Evolutionary conservation across 1,140 invertebrate species (phyloP), one percentile per base, ranked within the genome.

Genomic region (Pseudomyrmex pallidus): DNA sequence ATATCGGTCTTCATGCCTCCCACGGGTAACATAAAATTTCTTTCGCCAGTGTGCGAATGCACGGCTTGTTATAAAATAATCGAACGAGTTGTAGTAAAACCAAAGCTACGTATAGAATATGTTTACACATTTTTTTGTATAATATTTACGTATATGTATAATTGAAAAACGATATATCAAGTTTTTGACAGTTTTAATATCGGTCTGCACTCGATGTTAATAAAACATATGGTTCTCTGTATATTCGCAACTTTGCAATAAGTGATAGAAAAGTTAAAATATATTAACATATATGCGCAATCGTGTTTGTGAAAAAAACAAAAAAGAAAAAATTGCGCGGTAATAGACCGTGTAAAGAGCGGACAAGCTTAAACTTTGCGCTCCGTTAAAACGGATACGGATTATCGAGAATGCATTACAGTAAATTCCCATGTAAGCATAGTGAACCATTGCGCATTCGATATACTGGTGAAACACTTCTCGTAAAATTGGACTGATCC

Each of bases 351-450:
- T 35, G 35, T 7, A 35, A 35, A 35, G 35, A 35, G 35, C 35
- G 5, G 35, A 35, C 35, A 35, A 64, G 88, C 82, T 83, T 85
- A 87, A 87, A 83, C 83, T 87, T 88, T 86, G 85, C 89, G 89
- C 74, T 87, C 86, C 83, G 84, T 90, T 89, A 90, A 89, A 89
- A 83, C 88, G 83, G 61, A 35, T 74, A 82, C 85, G 88, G 89
- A 82, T 90, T 90, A 90, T 89, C 88, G 88, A 87, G 84, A 90
- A 90, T 87, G 76, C 89, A 90, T 90, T 90, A 85, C 89, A 84
- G 84, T 90, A 90, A 87, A 90, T 90, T 89, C 62, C 15, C 84
- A 70, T 88, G 87, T 88, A 89, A 89, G 86, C 88, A 89, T 82
- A 87, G 85, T 67, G 83, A 80, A 44, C 66, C 74, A 83, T 80